phyloP scores from a whole-genome alignment of 2,888 invertebrate genomes.

The Scaptomyza flava region DNA sequence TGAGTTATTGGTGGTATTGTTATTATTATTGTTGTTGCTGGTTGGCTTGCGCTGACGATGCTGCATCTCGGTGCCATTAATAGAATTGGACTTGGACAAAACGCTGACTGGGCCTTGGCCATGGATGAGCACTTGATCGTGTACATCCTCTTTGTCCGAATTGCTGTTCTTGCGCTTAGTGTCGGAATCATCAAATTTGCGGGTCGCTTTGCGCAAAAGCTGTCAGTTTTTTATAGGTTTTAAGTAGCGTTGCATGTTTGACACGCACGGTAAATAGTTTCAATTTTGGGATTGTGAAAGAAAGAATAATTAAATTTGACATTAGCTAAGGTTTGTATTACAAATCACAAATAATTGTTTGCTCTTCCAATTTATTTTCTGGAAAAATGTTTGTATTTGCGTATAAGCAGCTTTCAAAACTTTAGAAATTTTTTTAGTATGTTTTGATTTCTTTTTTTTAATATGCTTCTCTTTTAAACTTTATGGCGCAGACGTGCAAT shows the following conservation, averaged over 20 bases:
- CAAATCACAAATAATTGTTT: slow-evolving; percentile 39
- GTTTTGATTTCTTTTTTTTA: not conserved
- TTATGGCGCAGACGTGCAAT: slow-evolving; percentile 60
- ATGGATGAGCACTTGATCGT: slow-evolving; percentile 66
- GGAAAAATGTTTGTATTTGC: slow-evolving; percentile 12
- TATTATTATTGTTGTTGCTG: slow-evolving; percentile 40
- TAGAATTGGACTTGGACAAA: slow-evolving; percentile 15
- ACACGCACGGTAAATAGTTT: slow-evolving; percentile 33
- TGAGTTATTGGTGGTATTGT: slow-evolving; percentile 61
- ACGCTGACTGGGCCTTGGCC: slow-evolving; percentile 31
- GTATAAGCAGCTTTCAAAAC: slow-evolving; percentile 30
- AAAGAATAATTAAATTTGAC: slow-evolving; percentile 74
- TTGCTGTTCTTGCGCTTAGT: slow-evolving; percentile 83
- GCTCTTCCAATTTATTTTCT: slow-evolving; percentile 19
- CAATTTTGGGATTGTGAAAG: slow-evolving; percentile 54
- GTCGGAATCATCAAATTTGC: slow-evolving; percentile 77
- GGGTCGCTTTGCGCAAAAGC: slow-evolving; percentile 61
- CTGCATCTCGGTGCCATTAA: slow-evolving; percentile 77
- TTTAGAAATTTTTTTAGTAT: slow-evolving; percentile 32
- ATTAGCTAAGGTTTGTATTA: slow-evolving; percentile 61
- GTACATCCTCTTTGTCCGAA: slow-evolving; percentile 73
- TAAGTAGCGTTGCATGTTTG: slow-evolving; percentile 15
- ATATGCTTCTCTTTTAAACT: slow-evolving; percentile 26
- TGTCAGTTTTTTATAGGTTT: slow-evolving; percentile 27
- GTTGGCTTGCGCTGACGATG: slow-evolving; percentile 82